These are phyloP conservation scores for Drosophila equinoxialis DNA, from an alignment of 1,140 invertebrate genomes.

Conservation along the genomic window DNA sequence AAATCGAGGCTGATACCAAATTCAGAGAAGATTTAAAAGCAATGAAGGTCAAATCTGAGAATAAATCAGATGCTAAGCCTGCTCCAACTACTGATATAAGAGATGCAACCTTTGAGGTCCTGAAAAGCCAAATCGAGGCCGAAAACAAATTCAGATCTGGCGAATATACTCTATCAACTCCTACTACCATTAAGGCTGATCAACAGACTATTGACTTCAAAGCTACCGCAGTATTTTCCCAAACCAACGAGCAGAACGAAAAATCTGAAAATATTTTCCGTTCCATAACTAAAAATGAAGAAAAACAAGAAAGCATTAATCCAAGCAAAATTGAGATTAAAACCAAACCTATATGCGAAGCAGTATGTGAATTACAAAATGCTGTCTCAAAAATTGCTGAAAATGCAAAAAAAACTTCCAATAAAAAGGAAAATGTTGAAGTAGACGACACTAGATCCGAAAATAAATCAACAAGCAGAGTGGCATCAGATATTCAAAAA, in stretches of 20 bases:
- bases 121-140: slow-evolving; percentile 11
- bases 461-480: no score
- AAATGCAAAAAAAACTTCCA: no score
- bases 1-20: background rate
- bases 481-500: background rate
- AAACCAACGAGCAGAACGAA: no score
- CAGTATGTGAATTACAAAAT: background rate
- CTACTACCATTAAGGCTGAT: background rate
- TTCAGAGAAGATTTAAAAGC: background rate
- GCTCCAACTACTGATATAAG: background rate
- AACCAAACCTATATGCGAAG: background rate
- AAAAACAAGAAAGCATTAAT: background rate
- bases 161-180: background rate
- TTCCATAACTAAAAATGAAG: background rate
- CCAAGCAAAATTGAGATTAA: background rate
- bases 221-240: no score
- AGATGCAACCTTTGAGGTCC: background rate
- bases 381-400: background rate
- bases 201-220: background rate
- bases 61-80: background rate
- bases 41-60: background rate
- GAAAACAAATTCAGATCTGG: background rate
- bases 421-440: background rate
- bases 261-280: background rate
- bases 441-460: background rate